Evolutionary conservation across 1,140 invertebrate species (phyloP), one percentile per base, ranked within the genome.

Genomic region (Plectrocnemia conspersa): DNA sequence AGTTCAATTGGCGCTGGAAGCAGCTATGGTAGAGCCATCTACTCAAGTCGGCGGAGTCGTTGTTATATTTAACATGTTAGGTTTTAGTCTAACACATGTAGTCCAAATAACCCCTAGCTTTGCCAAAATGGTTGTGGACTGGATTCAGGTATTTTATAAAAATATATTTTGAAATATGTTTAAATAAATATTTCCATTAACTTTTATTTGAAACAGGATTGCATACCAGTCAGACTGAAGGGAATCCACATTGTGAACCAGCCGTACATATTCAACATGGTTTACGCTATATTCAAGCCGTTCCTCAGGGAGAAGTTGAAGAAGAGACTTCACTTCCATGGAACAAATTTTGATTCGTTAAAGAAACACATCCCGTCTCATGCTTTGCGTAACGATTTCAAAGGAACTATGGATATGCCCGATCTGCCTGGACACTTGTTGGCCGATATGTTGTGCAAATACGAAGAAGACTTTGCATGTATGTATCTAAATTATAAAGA

Each of bases 211-310:
- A 38, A 10, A 38, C 79, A 76, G 74, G 89, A 93, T 54, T 82
- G 84, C 11, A 81, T 91, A 24, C 89, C 90, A 0, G 69, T 88
- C 5, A 79, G 91, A 56, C 70, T 94, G 19, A 93, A 94, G 70
- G 87, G 82, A 36, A 82, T 93, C 32, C 90, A 94, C 63, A 83
- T 93, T 52, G 73, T 94, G 0, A 91, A 92, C 67, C 89, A 93
- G 66, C 90, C 91, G 0, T 86, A 84, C 61, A 76, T 93, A 23
- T 94, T 93, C 69, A 91, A 91, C 64, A 83, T 91, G 70, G 79
- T 94, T 1, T 93, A 91, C 65, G 79, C 84, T 0, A 77, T 94
- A n/a, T 88, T 93, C 66, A 93, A 92, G 65, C 91, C 88, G 2
- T 92, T 94, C 67, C 69, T 95, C 5, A 77, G 79, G 11, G 84